These are phyloP conservation scores for Camptogramma bilineatum DNA, from an alignment of 2,888 invertebrate species.

Conservation along the genomic window DNA sequence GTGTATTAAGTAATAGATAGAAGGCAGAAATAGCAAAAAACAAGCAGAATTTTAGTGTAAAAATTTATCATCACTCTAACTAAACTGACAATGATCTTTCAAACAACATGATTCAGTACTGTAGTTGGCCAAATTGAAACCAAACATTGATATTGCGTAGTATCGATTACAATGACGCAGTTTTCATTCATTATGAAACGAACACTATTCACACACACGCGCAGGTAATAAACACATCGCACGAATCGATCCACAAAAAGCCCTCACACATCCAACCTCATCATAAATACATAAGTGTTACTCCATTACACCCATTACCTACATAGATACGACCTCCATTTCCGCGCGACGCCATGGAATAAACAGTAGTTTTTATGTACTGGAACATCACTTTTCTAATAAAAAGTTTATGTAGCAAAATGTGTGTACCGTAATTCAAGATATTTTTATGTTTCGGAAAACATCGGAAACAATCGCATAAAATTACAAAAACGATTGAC, in stretches of 20 bases:
- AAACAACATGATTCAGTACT: no score
- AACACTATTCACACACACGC: neutral
- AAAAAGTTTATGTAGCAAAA: neutral
- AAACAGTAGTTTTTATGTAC: neutral
- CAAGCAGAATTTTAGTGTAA: neutral
- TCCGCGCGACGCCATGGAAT: constrained; percentile 33
- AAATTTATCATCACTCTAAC: neutral
- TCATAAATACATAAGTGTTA: constrained; percentile 44
- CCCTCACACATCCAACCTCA: constrained; percentile 36
- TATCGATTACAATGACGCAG: constrained; percentile 21
- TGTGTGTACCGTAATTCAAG: no score
- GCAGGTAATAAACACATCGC: constrained; percentile 27
- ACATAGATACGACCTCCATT: constrained; percentile 49
- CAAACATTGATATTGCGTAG: neutral
- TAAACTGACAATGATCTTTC: no score
- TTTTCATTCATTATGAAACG: constrained; percentile 18
- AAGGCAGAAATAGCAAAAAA: neutral
- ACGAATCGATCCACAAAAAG: constrained; percentile 40
- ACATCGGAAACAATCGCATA: no score
- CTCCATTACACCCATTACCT: constrained; percentile 51
- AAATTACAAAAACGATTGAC: no score
- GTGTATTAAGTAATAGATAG: no score
- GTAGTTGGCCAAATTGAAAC: neutral
- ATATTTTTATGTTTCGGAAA: no score
- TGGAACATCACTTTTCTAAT: neutral